These are phyloP conservation scores for Eriosoma lanigerum DNA, from an alignment of 1,140 invertebrate species.

Conservation along the genomic window DNA sequence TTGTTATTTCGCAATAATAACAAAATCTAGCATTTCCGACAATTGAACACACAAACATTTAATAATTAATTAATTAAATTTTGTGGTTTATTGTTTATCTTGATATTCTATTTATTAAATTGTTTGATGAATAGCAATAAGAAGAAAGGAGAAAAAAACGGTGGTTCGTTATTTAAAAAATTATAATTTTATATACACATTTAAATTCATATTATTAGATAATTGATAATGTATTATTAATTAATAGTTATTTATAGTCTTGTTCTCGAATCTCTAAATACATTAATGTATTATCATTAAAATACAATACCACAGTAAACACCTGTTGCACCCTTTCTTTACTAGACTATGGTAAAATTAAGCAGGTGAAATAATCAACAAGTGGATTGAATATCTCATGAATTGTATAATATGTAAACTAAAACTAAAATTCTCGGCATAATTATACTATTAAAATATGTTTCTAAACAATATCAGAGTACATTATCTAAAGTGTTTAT, in stretches of 20 bases:
- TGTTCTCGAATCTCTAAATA: not conserved
- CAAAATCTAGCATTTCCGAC: not conserved
- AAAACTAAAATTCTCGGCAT: not conserved
- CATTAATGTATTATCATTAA: not conserved
- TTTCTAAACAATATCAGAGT: not conserved
- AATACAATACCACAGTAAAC: too few relatives aligned
- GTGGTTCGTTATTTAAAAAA: too few relatives aligned
- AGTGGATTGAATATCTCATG: not conserved
- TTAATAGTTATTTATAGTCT: not conserved
- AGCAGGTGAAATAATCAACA: not conserved
- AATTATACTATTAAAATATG: not conserved
- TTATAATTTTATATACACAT: too few relatives aligned
- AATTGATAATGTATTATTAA: not conserved
- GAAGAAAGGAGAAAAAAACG: not conserved
- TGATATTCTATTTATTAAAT: not conserved
- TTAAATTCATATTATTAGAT: not conserved
- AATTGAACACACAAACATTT: not conserved
- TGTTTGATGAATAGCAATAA: not conserved
- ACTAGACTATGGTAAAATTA: not conserved
- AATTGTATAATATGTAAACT: not conserved
- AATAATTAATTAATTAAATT: not conserved
- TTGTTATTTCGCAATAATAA: conserved; percentile 10
- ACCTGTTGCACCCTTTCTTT: not conserved
- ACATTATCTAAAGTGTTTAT: conserved; percentile 7
- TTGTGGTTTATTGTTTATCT: not conserved